Conservation (phyloP, 2,888 invertebrate genomes). For the Cryptosula pallasiana region DNA sequence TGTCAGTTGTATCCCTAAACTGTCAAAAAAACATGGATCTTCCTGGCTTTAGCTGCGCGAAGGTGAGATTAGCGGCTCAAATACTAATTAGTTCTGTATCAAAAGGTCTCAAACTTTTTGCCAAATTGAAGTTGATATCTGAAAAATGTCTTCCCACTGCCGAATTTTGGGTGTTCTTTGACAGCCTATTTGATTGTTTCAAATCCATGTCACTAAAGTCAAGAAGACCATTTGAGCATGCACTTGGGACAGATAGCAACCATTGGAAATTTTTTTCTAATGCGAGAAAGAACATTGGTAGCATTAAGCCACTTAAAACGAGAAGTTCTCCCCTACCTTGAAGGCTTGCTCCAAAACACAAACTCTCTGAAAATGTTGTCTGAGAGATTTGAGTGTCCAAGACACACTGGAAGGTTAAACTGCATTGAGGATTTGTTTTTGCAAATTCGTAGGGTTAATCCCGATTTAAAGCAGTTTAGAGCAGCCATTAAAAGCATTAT, state of each 20-base stretch:
- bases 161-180: constrained; percentile 22
- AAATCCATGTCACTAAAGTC: constrained; percentile 8
- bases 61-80: constrained; percentile 25
- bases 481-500: constrained; percentile 15
- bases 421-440: constrained; percentile 27
- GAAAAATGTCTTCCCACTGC: constrained; percentile 25
- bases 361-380: constrained; percentile 9
- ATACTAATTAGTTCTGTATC: constrained; percentile 26
- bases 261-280: constrained; percentile 19
- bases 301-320: not conserved
- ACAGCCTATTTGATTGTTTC: constrained; percentile 26
- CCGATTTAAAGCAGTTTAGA: constrained; percentile 23
- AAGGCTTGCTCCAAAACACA: constrained; percentile 25
- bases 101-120: constrained; percentile 2
- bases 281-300: not conserved
- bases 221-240: not conserved
- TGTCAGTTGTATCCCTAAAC: constrained; percentile 24
- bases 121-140: not conserved
- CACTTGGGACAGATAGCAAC: not conserved
- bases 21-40: constrained; percentile 16
- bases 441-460: constrained; percentile 13
- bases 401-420: constrained; percentile 25
- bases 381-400: constrained; percentile 20
- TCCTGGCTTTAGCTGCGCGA: not conserved
- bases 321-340: constrained; percentile 15